Evolutionary conservation across 2,797 vertebrate genomes (phyloP).

Genomic region (Sphenopsis melanotis): DNA sequence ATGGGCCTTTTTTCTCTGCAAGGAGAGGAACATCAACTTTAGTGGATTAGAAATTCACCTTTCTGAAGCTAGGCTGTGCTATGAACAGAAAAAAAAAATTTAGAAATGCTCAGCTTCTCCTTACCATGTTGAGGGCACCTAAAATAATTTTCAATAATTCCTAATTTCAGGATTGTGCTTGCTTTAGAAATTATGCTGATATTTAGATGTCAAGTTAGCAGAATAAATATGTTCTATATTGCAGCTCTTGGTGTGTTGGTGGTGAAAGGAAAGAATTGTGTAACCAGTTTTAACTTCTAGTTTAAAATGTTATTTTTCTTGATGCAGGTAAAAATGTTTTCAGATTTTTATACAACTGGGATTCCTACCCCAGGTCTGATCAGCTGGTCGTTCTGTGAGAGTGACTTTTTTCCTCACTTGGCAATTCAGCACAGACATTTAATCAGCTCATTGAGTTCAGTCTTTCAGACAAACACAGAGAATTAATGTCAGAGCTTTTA

Average conservation of each 20-base stretch:
- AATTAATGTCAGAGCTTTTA: conserved; percentile 51
- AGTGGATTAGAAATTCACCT: not conserved
- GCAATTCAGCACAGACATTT: not conserved
- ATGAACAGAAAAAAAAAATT: not conserved
- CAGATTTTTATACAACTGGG: not conserved
- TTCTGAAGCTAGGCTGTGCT: not conserved
- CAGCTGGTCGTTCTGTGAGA: not conserved
- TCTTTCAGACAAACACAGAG: conserved; percentile 27
- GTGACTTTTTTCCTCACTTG: not conserved
- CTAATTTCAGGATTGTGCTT: not conserved
- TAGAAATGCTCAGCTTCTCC: not conserved
- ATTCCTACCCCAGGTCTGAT: not conserved
- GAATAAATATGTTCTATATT: not conserved
- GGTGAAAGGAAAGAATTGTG: not conserved
- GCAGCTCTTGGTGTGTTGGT: not conserved
- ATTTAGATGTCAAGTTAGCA: not conserved
- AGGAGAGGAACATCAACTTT: not conserved
- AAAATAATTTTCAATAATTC: not conserved
- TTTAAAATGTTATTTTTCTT: not conserved
- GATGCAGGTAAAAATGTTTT: not conserved
- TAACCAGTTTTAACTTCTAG: not conserved
- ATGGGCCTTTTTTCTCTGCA: not conserved
- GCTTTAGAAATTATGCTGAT: not conserved
- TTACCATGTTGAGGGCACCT: not conserved
- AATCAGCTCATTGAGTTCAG: not conserved